These are phyloP conservation scores for Dendrocopos noguchii DNA, from an alignment of 2,113 vertebrate genomes.

Conservation along the genomic window DNA sequence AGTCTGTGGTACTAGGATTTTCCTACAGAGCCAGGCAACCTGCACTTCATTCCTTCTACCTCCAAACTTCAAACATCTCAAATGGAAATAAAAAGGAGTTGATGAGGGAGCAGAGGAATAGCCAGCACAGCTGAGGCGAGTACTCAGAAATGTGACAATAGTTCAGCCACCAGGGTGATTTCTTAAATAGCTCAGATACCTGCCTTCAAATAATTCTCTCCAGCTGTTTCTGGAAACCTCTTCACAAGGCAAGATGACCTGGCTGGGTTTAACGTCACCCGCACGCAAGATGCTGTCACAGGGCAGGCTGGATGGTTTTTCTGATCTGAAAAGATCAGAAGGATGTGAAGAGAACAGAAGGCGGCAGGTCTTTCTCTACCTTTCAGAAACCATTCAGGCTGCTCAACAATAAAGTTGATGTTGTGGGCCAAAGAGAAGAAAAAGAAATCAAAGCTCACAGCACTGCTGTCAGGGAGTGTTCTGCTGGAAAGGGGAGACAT, in stretches of 20 bases:
- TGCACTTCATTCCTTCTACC: neutral
- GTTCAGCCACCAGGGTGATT: slow-evolving; percentile 1
- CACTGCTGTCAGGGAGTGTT: neutral
- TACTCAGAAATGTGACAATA: slow-evolving; percentile 7
- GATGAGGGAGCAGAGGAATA: neutral
- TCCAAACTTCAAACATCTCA: neutral
- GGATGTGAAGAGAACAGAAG: slow-evolving; percentile 27
- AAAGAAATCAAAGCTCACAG: neutral
- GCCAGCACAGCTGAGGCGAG: neutral
- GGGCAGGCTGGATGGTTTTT: slow-evolving; percentile 19
- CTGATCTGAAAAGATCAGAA: slow-evolving; percentile 45
- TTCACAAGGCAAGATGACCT: slow-evolving; percentile 3
- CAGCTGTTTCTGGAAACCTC: slow-evolving; percentile 24
- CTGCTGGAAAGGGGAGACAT: neutral
- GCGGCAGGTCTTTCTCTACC: neutral
- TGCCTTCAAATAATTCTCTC: slow-evolving; percentile 24
- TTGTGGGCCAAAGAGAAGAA: slow-evolving; percentile 12
- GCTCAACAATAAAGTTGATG: neutral
- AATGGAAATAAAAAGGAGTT: neutral
- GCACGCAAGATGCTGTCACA: neutral
- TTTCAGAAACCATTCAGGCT: slow-evolving; percentile 33
- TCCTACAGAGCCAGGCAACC: neutral
- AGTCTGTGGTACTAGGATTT: neutral
- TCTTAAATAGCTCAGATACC: slow-evolving; percentile 4
- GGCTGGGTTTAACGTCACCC: slow-evolving; percentile 6